Base-by-base conservation (phyloP, 2,113 vertebrate species). In the Buteo buteo region DNA sequence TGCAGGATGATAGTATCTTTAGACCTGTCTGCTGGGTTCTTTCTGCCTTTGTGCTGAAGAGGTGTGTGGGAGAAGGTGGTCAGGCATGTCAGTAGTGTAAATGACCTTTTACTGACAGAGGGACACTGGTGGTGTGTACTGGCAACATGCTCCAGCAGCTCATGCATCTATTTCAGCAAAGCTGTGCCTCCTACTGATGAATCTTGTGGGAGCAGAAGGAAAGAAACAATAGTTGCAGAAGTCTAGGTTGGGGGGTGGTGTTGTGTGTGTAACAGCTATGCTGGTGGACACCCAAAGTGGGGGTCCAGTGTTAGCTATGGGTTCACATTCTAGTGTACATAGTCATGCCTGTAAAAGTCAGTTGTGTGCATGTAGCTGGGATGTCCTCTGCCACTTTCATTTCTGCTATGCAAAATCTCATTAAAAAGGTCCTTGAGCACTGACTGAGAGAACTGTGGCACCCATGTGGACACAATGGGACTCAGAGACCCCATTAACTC, bases 1-100 rank as follows among this genome's bases (percentile, higher is more conserved):
- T 89, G 78, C 83, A 89, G 40, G 86, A 34, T 87, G 89, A 95
- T 90, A 36, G 9, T 82, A 85, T 97, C 93, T 94, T 85, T 42
- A 82, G 62, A 82, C 38, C 45, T 94, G 42, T 87, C 82, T 94
- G 52, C 76, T 93, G 70, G 20, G 45, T 82, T 93, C 70, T 95
- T 97, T 89, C 86, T 87, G 86, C 91, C 89, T 87, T 91, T 86
- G 57, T 32, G n/a, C 58, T 94, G 66, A 67, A 58, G 73, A 66
- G 36, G 12, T 62, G 36, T 82, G 94, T 94, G 84, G 94, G 94
- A 95, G 81, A 91, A 73, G 66, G 91, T 91, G 52, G 74, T 65
- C 55, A 32, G 69, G 66, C 24, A 0, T 61, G 7, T 42, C 52
- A 15, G 36, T 32, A 47, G 61, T 34, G 55, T 71, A 47, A 47